Evolutionary conservation across 2,113 vertebrate species (phyloP).

Genomic region (Pterocles orientalis): DNA sequence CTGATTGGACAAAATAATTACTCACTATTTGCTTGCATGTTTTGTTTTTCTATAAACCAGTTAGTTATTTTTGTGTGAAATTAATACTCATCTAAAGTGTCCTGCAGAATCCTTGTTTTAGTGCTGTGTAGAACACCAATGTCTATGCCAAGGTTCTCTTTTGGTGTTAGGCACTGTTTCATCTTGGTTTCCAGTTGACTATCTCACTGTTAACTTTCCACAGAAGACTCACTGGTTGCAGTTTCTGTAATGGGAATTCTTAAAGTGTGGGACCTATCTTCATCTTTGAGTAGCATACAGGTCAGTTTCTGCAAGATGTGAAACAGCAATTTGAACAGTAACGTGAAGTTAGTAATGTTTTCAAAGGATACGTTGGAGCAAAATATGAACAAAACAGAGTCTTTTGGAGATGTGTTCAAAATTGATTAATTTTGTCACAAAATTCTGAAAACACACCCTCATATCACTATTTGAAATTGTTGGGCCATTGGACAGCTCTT

Average conservation of each 20-base stretch:
- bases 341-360: neutral
- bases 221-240: constrained; percentile 81
- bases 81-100: neutral
- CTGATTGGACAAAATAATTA: neutral
- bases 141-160: neutral
- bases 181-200: neutral
- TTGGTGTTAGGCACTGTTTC: neutral
- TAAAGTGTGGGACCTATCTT: constrained; percentile 80
- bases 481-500: neutral
- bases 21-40: neutral
- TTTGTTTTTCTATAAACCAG: neutral
- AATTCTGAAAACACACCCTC: neutral
- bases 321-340: neutral
- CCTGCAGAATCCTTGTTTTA: neutral
- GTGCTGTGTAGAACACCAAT: neutral
- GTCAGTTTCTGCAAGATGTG: constrained; percentile 45
- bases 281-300: constrained; percentile 78
- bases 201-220: neutral
- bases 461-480: neutral
- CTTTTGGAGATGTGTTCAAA: neutral
- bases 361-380: neutral
- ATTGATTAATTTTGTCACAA: neutral
- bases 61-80: neutral
- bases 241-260: constrained; percentile 77
- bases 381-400: neutral